phyloP scores from a whole-genome alignment of 2,797 vertebrate genomes.

The Sebastes iracundus region DNA sequence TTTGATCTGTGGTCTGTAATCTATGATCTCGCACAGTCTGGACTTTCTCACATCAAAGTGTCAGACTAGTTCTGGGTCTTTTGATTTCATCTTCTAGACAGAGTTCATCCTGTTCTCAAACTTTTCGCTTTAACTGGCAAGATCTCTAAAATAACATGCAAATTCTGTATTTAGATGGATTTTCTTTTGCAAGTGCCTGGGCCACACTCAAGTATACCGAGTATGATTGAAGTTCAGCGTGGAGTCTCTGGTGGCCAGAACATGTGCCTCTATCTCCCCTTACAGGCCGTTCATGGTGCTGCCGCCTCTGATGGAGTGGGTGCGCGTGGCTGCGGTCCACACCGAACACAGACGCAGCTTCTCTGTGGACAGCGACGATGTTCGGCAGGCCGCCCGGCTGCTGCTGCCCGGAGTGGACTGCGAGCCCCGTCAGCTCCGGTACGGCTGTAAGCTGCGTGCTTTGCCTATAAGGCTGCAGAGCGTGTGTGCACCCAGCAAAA shows the following conservation, averaged over 20 bases:
- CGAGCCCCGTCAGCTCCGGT: constrained; percentile 97
- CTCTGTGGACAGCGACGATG: constrained; percentile 97
- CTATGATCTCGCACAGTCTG: background rate
- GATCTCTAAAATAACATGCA: constrained; percentile 39
- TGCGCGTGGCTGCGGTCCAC: constrained; percentile 93
- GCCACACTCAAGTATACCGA: constrained; percentile 6
- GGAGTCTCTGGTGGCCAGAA: background rate
- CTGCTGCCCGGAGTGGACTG: constrained; percentile 96
- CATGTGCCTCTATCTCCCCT: constrained; percentile 66
- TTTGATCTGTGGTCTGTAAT: background rate
- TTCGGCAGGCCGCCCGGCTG: constrained; percentile 95
- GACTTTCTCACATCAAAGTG: constrained; percentile 11
- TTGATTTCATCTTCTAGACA: constrained; percentile 24
- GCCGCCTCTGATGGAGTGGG: constrained; percentile 98
- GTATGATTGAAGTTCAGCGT: constrained; percentile 2
- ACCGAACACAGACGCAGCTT: constrained; percentile 95
- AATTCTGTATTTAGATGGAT: constrained; percentile 46
- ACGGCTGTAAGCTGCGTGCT: constrained; percentile 48
- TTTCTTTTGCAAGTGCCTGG: constrained; percentile 28
- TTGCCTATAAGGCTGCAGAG: background rate
- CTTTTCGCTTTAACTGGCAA: background rate
- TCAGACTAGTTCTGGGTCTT: background rate
- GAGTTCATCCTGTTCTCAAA: constrained; percentile 43
- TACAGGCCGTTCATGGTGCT: constrained; percentile 94
- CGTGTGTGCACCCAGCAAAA: background rate